Base-by-base conservation (phyloP, 2,113 vertebrate genomes). In the Saccopteryx leptura region DNA sequence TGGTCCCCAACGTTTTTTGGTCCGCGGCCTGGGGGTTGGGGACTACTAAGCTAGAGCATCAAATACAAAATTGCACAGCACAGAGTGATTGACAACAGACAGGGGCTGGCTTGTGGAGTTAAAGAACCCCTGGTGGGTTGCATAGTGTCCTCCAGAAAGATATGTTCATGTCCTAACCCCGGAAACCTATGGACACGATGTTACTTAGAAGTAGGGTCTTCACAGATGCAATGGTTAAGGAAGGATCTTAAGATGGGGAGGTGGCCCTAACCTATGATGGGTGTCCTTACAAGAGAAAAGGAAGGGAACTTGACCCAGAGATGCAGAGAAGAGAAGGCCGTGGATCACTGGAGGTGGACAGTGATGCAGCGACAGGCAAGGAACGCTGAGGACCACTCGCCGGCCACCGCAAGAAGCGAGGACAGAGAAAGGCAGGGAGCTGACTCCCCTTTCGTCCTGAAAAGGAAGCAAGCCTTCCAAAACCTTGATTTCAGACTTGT, bases 391-490 rank as follows among this genome's bases (percentile, higher is more conserved):
- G 26, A 1, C 56, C 56, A 3, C 56, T 7, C 15, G 24, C 65
- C 23, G 65, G 21, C 31, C 24, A 31, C 39, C 19, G 2, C 26
- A 39, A 61, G 28, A 60, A 26, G 50, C 71, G 5, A 9, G 68
- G 24, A 0, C 14, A 48, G 28, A 33, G 46, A 65, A 4, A 48
- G 3, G 4, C 28, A 0, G 0, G 9, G 2, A 5, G 24, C 5
- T 24, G 78, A 17, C 7, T 1, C 61, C 5, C 68, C 24, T 65
- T 63, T 39, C 4, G 56, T 8, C 6, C 8, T 28, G 46, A 17
- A 58, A 33, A 28, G 24, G 80, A 87, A 50, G 7, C 48, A 15
- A 5, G 9, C 15, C 82, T 52, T 9, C 13, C 23, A 4, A 26
- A 56, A 26, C 31, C 24, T 69, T 7, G 7, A 92, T 12, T 80